Conservation (phyloP, 2,888 invertebrate species). For the Amaurobius ferox region DNA sequence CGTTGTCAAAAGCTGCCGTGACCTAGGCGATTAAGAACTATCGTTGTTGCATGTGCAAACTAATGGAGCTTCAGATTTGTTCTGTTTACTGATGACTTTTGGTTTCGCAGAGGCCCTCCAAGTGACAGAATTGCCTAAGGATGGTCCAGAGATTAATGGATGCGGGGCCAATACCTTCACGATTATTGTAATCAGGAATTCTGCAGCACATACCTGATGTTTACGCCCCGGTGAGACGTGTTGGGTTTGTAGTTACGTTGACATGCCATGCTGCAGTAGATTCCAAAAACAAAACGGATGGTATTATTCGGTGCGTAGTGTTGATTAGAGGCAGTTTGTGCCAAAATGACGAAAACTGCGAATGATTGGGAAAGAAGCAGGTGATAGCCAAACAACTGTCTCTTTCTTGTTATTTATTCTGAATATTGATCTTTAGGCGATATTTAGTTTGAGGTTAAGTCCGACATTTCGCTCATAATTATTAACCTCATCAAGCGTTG, state of each 20-base stretch:
- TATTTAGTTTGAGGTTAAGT: too few relatives aligned
- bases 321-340: neutral
- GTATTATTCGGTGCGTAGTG: too few relatives aligned
- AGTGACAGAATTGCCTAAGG: neutral
- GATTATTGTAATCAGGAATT: neutral
- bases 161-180: neutral
- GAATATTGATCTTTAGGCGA: too few relatives aligned
- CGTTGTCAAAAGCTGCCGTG: neutral
- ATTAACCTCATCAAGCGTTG: too few relatives aligned
- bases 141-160: slow-evolving; percentile 3
- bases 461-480: too few relatives aligned
- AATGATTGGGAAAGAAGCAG: neutral
- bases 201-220: neutral
- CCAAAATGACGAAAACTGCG: neutral
- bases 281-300: too few relatives aligned
- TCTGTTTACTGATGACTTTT: neutral
- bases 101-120: neutral
- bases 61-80: neutral
- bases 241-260: too few relatives aligned
- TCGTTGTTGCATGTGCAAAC: neutral
- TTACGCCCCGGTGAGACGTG: neutral
- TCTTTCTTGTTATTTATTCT: too few relatives aligned
- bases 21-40: neutral
- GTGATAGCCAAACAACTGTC: too few relatives aligned
- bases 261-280: too few relatives aligned